Evolutionary conservation across 2,113 vertebrate genomes (phyloP), one percentile per base, ranked within the genome.

Genomic region (Phylloscopus trochiloides): DNA sequence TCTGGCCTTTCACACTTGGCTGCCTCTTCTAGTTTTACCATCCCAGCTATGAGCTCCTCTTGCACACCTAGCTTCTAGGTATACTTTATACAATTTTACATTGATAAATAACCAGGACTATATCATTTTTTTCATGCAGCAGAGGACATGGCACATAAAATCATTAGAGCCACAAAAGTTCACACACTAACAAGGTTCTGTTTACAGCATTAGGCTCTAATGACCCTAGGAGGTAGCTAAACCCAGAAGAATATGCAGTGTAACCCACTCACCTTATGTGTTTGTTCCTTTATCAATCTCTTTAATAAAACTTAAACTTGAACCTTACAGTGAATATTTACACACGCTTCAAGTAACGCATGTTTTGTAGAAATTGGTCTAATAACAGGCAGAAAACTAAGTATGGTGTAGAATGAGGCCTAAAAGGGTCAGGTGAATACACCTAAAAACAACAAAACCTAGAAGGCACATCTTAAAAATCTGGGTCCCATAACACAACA

Each of bases 401-500:
- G 6, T 26, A 31, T 12, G 22, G 14, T 70, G 25, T 29, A 52
- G 40, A 67, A 75, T 5, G 4, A 72, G 32, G 9, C 24, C 47
- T 84, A 34, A 52, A 77, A 74, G 20, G 29, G 12, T 28, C 50
- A 47, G 74, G 13, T 31, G 70, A 92, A 80, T 28, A 77, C 36
- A 57, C 17, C 25, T 63, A 65, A 78, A 67, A 28, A 1, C 9
- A 66, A 36, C 18, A 72, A 36, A 43, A 50, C 14, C 22, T 66
- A 71, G 26, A 59, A 80, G 22, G 24, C 1, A 6, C 22, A 50
- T 36, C 55, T 94, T 59, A 57, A 70, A 65, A 80, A 14, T 7
- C 5, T 54, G 12, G 8, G n/a, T 74, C 12, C 42, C 1, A 0
- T 58, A 43, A 28, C 0, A 0, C 42, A 59, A 21, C 2, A 45